A percentile compares a stretch with the other conserved stretches of the same genome.
These are phyloP conservation scores for Brachionichthys hirsutus DNA, from an alignment of 2,113 vertebrate genomes.

Conservation along the genomic window DNA sequence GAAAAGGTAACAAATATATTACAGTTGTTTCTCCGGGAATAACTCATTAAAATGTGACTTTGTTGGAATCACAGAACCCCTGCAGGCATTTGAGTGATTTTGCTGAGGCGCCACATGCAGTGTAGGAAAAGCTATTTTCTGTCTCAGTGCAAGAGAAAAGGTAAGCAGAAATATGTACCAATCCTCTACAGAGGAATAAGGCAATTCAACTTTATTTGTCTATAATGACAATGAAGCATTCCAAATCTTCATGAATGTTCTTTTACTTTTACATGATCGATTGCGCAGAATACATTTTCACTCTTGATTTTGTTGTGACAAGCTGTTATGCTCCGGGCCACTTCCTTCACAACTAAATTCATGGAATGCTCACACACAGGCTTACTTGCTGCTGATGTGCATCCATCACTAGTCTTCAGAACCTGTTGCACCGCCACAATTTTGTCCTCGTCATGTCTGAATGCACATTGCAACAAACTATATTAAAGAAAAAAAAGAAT, in stretches of 20 bases:
- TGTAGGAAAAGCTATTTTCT: too few species aligned
- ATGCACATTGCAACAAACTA: too few species aligned
- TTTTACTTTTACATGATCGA: slow-evolving; percentile 12
- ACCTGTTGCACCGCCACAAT: not conserved
- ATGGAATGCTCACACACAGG: slow-evolving; percentile 13
- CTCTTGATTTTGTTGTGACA: slow-evolving; percentile 4
- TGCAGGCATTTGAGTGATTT: too few species aligned
- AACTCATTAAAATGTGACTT: too few species aligned
- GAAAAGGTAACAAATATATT: too few species aligned
- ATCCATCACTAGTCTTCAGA: not conserved
- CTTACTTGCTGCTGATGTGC: slow-evolving; percentile 17
- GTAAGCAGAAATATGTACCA: slow-evolving; percentile 18
- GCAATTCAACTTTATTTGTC: not conserved
- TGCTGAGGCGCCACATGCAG: too few species aligned
- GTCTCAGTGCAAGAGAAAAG: too few species aligned
- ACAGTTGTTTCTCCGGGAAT: too few species aligned
- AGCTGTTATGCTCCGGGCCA: not conserved
- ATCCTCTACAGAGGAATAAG: not conserved
- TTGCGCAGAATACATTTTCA: slow-evolving; percentile 3
- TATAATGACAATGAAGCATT: not conserved
- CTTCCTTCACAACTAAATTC: slow-evolving; percentile 21
- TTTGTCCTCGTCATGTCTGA: too few species aligned
- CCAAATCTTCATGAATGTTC: not conserved
- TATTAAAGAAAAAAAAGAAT: too few species aligned
- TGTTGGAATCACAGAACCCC: too few species aligned